Conservation (phyloP, 2,888 invertebrate species). For the Xanthorhoe designata region DNA sequence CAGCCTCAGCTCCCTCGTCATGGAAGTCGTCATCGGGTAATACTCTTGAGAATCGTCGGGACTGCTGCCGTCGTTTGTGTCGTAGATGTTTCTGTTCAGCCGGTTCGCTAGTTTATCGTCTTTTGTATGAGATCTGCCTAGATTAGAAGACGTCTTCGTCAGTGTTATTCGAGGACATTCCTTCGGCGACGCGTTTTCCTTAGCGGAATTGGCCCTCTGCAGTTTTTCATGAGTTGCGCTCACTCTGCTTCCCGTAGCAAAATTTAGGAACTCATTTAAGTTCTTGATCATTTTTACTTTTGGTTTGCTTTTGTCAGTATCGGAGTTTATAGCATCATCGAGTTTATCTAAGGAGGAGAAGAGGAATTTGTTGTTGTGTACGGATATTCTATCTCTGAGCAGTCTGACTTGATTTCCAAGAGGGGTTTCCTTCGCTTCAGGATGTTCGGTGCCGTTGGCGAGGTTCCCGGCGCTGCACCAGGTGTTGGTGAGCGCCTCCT, state of each 20-base stretch:
- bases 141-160: conserved; percentile 70
- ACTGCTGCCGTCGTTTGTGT: conserved; percentile 87
- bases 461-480: conserved; percentile 73
- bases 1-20: conserved; percentile 92
- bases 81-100: conserved; percentile 62
- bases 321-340: conserved; percentile 71
- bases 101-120: conserved; percentile 58
- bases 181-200: conserved; percentile 63
- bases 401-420: conserved; percentile 76
- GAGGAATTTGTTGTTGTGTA: conserved; percentile 76
- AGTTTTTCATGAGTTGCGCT: conserved; percentile 61
- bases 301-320: conserved; percentile 62
- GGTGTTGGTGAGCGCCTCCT: conserved; percentile 48
- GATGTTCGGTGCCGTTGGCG: conserved; percentile 66
- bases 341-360: conserved; percentile 86
- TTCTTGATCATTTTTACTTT: conserved; percentile 89
- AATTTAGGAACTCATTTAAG: conserved; percentile 93
- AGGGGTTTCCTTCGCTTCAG: conserved; percentile 65
- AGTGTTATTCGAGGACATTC: conserved; percentile 71
- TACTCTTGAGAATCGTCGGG: conserved; percentile 94
- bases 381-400: conserved; percentile 74
- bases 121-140: conserved; percentile 62
- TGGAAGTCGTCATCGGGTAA: conserved; percentile 94
- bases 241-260: conserved; percentile 88
- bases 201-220: conserved; percentile 69